Evolutionary conservation across 2,797 vertebrate species (phyloP), one percentile per base, ranked within the genome.

Genomic region (Botia almorhae): DNA sequence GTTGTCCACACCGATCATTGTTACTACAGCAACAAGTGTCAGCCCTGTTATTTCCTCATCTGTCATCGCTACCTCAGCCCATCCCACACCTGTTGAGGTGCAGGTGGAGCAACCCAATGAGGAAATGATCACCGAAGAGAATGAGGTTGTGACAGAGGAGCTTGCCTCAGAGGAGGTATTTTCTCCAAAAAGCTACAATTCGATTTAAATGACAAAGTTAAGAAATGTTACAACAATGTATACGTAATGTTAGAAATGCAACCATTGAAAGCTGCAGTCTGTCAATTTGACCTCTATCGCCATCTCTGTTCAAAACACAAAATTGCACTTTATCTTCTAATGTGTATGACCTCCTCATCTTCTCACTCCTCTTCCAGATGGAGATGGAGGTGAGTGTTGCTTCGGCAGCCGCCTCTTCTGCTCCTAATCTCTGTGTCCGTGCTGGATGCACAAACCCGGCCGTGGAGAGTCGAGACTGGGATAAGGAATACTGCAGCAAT

Each of bases 401-500:
- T 17, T 92, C 95, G 0, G 87, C 90, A 29, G 90, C 78, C 0
- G 87, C 87, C 0, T 39, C 88, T 67, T 75, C 89, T 0, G 79
- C 90, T 3, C 90, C 89, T 0, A 94, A 89, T 68, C 90, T 94
- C 4, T 98, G 96, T 2, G 90, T 96, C 36, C 94, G 96, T 0
- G 94, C 92, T 0, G 96, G 96, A 74, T 97, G 96, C 85, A 95
- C 91, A 71, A 97, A 97, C 85, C 90, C 91, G 0, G 95, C 96
- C 0, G 93, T 97, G 81, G 92, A 95, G 76, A 96, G 93, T 88
- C 94, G 93, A 74, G 96, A 97, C 91, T 97, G 96, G 96, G 96
- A 97, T 92, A 92, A 92, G 19, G 96, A 97, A 46, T 97, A 97
- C 86, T 97, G 96, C 88, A 97, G 96, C 91, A 97, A 94, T 17